Conservation (phyloP, 2,113 vertebrate species). For the Marmota flaviventris region DNA sequence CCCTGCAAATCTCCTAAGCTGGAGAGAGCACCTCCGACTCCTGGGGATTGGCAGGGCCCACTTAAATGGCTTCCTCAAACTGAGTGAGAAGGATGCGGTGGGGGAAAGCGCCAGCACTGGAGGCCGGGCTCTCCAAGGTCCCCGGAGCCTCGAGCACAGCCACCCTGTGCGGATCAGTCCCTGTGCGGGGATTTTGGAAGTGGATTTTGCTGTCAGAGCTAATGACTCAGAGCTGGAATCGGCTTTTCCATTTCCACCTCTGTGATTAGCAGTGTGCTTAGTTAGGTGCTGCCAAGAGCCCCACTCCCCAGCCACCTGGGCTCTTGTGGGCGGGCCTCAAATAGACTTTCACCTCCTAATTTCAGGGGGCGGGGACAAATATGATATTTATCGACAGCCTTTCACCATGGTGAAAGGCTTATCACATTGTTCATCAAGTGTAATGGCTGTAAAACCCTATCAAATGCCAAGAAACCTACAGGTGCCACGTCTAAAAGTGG, state of each 20-base stretch:
- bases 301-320: rapidly evolving
- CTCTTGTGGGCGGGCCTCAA: neutral
- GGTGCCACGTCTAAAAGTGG: neutral
- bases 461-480: neutral
- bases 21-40: neutral
- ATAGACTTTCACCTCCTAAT: neutral
- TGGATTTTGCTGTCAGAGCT: neutral
- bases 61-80: neutral
- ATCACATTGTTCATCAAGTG: neutral
- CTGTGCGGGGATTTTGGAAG: neutral
- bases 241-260: neutral
- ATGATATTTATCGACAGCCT: neutral
- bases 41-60: neutral
- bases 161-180: neutral
- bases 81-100: neutral
- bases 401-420: neutral
- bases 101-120: neutral
- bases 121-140: neutral
- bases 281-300: neutral
- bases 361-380: neutral
- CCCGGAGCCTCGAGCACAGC: neutral
- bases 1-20: neutral
- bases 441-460: neutral
- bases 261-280: no score
- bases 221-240: neutral